phyloP scores from a whole-genome alignment of 2,113 vertebrate genomes.

The Grallaria varia region DNA sequence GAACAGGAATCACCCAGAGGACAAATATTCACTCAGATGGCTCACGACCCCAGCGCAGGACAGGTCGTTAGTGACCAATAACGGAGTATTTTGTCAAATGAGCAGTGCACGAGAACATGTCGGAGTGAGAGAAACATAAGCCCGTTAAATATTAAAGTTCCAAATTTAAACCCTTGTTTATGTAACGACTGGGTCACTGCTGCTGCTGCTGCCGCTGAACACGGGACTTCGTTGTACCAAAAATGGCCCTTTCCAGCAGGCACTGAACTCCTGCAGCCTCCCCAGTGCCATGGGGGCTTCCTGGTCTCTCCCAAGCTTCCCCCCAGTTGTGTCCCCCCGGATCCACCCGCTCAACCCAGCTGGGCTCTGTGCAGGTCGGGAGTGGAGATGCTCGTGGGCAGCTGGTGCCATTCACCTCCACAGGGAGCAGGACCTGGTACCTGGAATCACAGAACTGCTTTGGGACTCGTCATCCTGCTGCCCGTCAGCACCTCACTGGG shows the following conservation, averaged over 20 bases:
- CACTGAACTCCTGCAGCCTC: neutral
- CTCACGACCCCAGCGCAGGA: rapidly evolving
- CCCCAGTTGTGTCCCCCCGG: rapidly evolving
- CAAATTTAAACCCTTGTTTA: slow-evolving; percentile 31
- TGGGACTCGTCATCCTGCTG: neutral
- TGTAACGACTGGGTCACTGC: neutral
- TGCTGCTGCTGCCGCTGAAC: neutral
- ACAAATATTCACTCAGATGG: rapidly evolving
- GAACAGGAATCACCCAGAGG: rapidly evolving
- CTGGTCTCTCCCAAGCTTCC: neutral
- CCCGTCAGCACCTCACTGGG: rapidly evolving
- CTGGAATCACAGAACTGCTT: neutral
- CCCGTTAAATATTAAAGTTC: neutral
- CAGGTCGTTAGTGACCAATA: rapidly evolving
- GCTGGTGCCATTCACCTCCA: neutral
- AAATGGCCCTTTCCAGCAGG: neutral
- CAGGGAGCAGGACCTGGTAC: neutral
- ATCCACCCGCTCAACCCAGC: neutral
- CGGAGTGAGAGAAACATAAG: neutral
- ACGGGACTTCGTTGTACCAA: neutral
- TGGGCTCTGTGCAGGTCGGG: neutral
- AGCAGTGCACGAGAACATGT: neutral
- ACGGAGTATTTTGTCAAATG: rapidly evolving
- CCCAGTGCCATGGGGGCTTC: neutral
- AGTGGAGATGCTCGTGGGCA: neutral